A percentile compares a stretch with the other conserved stretches of the same genome.
These are phyloP conservation scores for Ips nitidus DNA, from an alignment of 1,140 invertebrate genomes.

Conservation along the genomic window DNA sequence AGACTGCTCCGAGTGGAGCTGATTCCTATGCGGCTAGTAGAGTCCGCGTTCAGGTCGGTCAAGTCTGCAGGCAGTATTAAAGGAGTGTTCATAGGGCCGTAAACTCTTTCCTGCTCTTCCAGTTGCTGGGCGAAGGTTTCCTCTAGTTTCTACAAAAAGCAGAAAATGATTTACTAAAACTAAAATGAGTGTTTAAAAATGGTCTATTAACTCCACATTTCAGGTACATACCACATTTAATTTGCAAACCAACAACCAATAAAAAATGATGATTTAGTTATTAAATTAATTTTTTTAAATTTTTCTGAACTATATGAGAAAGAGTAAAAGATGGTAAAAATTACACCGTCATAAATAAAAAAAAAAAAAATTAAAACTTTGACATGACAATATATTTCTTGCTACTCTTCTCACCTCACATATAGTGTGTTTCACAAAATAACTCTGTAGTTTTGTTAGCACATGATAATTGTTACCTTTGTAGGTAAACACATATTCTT, in stretches of 20 bases:
- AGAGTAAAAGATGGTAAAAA: no score
- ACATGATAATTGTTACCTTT: no score
- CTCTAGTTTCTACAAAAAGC: slow-evolving; percentile 71
- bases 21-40: slow-evolving; percentile 53
- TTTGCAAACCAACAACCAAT: neutral
- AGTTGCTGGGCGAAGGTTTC: slow-evolving; percentile 80
- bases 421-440: no score
- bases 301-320: no score
- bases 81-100: slow-evolving; percentile 57
- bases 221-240: neutral
- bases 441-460: no score
- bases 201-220: neutral
- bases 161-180: slow-evolving; percentile 2
- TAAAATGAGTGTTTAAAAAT: neutral
- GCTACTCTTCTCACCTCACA: no score
- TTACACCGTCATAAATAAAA: no score
- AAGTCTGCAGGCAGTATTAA: slow-evolving; percentile 64
- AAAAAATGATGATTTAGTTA: neutral
- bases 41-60: slow-evolving; percentile 54
- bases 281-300: no score
- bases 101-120: slow-evolving; percentile 82
- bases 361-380: no score
- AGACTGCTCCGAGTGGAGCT: slow-evolving; percentile 71
- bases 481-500: no score
- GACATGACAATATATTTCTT: no score